These are phyloP conservation scores for Leptonema lineaticorne DNA, from an alignment of 1,140 invertebrate species.

Conservation along the genomic window DNA sequence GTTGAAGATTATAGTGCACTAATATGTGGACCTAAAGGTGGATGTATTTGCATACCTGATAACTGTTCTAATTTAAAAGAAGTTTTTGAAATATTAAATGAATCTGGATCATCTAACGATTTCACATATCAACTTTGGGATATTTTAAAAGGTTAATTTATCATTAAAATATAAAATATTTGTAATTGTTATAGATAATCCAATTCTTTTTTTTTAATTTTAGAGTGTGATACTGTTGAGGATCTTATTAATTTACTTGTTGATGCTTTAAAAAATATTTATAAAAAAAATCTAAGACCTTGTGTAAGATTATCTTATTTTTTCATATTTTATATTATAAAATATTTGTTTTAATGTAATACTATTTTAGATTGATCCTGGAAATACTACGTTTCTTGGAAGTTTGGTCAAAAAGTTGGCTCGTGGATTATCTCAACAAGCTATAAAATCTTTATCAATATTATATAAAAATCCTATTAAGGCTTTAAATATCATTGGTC, in stretches of 20 bases:
- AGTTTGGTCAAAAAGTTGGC: conserved; percentile 53
- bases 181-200: neutral
- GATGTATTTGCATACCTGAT: conserved; percentile 49
- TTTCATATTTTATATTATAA: neutral
- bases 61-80: conserved; percentile 48
- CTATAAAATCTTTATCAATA: conserved; percentile 50
- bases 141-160: conserved; percentile 50
- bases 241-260: conserved; percentile 51
- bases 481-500: conserved; percentile 49
- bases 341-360: conserved; percentile 6
- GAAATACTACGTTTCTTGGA: conserved; percentile 52
- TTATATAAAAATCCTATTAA: conserved; percentile 48
- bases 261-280: conserved; percentile 52
- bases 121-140: conserved; percentile 57
- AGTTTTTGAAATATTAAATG: conserved; percentile 45
- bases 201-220: conserved; percentile 19
- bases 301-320: conserved; percentile 47
- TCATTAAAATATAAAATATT: conserved; percentile 7
- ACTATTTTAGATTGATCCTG: conserved; percentile 54
- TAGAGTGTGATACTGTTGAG: conserved; percentile 53
- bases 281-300: conserved; percentile 52
- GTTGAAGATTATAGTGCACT: conserved; percentile 54
- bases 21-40: conserved; percentile 48
- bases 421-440: conserved; percentile 51
- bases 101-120: conserved; percentile 51